Conservation (phyloP, 2,113 vertebrate species). For the Peromyscus polionotus region DNA sequence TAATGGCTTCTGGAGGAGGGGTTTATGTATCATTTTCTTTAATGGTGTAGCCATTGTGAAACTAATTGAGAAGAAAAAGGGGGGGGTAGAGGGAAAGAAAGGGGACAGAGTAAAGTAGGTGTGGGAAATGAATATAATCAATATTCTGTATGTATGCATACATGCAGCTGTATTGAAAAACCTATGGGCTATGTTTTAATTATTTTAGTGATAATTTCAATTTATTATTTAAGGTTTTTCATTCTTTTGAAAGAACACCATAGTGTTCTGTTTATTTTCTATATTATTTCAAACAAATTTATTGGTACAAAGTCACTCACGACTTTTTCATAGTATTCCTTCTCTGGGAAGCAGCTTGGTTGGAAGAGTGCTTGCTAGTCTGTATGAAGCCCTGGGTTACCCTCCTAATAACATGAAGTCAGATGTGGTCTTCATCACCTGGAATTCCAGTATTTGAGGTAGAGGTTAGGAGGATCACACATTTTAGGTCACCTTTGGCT, state of each 20-base stretch:
- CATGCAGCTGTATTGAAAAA: background rate
- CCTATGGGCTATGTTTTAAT: background rate
- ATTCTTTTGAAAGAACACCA: background rate
- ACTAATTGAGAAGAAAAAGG: background rate
- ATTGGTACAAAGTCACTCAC: background rate
- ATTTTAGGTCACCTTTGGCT: background rate
- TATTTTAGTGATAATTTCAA: background rate
- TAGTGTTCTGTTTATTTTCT: background rate
- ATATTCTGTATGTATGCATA: background rate
- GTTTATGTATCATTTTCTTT: background rate
- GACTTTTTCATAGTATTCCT: background rate
- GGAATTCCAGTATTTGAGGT: background rate
- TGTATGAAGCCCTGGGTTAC: background rate
- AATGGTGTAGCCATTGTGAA: background rate
- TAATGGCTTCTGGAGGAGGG: background rate
- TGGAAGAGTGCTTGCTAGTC: background rate
- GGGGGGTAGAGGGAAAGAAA: background rate
- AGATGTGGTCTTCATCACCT: background rate
- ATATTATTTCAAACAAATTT: constrained; percentile 17
- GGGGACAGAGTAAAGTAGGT: background rate
- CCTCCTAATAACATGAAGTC: background rate
- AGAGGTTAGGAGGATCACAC: background rate
- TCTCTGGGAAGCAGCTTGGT: too few species aligned
- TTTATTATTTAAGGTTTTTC: background rate
- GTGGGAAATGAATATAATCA: background rate